A percentile compares a stretch with the other conserved stretches of the same genome.
Evolutionary conservation across 2,113 vertebrate genomes (phyloP).

Genomic region (Vulpes lagopus): DNA sequence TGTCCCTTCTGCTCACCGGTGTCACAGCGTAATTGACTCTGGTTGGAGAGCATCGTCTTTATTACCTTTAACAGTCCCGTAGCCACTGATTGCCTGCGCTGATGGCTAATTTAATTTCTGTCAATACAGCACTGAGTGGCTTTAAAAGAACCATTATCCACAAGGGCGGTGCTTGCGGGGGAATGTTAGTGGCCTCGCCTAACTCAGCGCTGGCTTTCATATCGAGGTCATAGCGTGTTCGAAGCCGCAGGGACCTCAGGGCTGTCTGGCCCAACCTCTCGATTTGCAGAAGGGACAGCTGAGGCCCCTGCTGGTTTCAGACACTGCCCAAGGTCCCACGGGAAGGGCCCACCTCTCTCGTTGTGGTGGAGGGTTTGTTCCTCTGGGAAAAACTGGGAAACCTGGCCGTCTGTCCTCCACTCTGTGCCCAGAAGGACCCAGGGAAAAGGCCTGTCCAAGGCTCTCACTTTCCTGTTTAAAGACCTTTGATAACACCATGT

Average conservation of each 20-base stretch:
- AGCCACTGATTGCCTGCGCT: conserved; percentile 88
- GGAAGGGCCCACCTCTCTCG: neutral
- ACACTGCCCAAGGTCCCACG: neutral
- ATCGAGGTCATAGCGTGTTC: neutral
- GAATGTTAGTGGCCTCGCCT: neutral
- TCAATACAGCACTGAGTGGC: conserved; percentile 91
- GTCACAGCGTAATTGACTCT: conserved; percentile 87
- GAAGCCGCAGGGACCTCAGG: accelerated
- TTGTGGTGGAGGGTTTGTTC: accelerated
- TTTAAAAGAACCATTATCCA: conserved; percentile 78
- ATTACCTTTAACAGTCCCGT: conserved; percentile 90
- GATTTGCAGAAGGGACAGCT: neutral
- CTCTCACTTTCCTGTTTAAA: neutral
- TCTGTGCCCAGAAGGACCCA: neutral
- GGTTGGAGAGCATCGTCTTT: conserved; percentile 87
- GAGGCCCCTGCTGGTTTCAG: neutral
- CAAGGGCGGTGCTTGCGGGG: neutral
- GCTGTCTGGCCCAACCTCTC: neutral
- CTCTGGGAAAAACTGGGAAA: too few relatives aligned
- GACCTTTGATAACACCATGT: accelerated
- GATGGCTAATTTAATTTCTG: conserved; percentile 94
- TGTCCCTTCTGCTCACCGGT: conserved; percentile 85
- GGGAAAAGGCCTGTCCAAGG: accelerated
- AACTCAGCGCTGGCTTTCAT: neutral
- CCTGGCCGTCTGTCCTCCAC: accelerated